Evolutionary conservation across 2,113 vertebrate species (phyloP).

Genomic region (Brachyhypopomus gauderio): DNA sequence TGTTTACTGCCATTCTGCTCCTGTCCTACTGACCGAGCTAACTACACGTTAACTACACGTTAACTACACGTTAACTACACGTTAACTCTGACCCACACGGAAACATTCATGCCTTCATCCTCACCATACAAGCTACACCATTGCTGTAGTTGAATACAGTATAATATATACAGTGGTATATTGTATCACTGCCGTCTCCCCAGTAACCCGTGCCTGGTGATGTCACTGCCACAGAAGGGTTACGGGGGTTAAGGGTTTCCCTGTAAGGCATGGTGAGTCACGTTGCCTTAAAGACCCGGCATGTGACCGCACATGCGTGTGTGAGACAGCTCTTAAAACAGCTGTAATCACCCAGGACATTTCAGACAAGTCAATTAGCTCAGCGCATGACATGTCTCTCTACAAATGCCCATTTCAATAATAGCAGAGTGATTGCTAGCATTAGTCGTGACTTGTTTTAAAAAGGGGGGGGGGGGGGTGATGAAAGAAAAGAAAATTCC

Average conservation of each 20-base stretch:
- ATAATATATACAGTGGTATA: not conserved
- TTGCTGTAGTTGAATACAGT: too few species aligned
- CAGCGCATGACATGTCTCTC: slow-evolving; percentile 42
- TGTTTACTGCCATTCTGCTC: not conserved
- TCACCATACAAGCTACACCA: not conserved
- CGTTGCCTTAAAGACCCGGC: not conserved
- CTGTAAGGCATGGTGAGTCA: slow-evolving; percentile 13
- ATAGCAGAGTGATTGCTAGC: slow-evolving; percentile 39
- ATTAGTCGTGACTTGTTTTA: slow-evolving; percentile 39
- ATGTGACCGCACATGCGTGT: not conserved
- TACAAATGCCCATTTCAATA: slow-evolving; percentile 43
- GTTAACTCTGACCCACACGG: too few species aligned
- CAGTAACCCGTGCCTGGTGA: not conserved
- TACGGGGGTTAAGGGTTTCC: slow-evolving; percentile 3
- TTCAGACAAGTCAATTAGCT: slow-evolving; percentile 51
- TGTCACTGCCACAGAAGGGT: not conserved
- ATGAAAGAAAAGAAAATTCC: slow-evolving; percentile 18
- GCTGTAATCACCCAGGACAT: slow-evolving; percentile 32
- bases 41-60: too few species aligned
- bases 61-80: too few species aligned
- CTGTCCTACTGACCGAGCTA: not conserved
- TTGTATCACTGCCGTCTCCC: not conserved
- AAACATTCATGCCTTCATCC: too few species aligned
- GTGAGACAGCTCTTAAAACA: not conserved
- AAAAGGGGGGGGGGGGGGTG: slow-evolving; percentile 1